Evolutionary conservation across 2,113 vertebrate genomes (phyloP).

Genomic region (Anhinga rufa): DNA sequence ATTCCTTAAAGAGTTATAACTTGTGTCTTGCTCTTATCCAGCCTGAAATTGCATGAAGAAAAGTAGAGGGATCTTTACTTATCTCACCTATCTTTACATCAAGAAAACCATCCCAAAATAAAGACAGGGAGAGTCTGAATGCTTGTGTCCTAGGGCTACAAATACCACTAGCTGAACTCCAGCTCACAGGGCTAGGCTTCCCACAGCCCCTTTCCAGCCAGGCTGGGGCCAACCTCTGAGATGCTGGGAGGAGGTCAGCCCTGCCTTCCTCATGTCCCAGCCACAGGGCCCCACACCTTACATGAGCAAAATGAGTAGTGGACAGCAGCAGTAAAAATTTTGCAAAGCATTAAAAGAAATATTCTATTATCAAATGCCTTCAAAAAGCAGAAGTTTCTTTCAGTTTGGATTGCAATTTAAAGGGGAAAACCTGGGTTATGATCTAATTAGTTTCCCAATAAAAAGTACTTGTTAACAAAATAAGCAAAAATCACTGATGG

Average conservation of each 20-base stretch:
- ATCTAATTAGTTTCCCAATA: background rate
- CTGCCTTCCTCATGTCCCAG: background rate
- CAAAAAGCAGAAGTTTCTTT: background rate
- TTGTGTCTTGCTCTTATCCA: background rate
- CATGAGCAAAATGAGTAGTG: background rate
- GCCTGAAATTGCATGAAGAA: background rate
- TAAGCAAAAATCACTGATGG: background rate
- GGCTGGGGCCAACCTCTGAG: background rate
- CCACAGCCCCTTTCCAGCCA: background rate
- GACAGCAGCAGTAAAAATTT: background rate
- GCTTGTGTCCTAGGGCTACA: background rate
- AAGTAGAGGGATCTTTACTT: background rate
- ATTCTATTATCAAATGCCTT: background rate
- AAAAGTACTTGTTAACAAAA: background rate
- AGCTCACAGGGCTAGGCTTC: background rate
- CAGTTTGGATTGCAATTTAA: background rate
- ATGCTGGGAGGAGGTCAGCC: no score
- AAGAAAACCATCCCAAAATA: background rate
- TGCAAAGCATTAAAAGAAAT: background rate
- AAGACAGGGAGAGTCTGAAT: background rate
- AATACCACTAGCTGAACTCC: background rate
- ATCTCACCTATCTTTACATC: background rate
- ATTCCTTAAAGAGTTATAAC: background rate
- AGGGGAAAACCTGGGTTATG: background rate
- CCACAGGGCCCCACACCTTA: background rate